A percentile compares a stretch with the other conserved stretches of the same genome.
Evolutionary conservation across 1,140 invertebrate species (phyloP).

Genomic region (Galleria mellonella): DNA sequence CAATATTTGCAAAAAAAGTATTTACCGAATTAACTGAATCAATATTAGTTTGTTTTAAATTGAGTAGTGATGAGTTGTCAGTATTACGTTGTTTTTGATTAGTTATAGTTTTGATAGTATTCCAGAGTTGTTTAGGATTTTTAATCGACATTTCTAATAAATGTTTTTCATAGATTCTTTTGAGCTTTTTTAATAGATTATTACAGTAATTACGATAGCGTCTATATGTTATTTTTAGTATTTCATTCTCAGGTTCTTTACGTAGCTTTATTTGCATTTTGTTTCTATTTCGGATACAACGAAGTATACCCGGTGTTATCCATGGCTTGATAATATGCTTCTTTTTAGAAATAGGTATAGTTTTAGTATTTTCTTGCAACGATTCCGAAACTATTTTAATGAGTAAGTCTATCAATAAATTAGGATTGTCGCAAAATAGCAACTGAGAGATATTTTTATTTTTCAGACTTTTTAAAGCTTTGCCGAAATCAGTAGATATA

Average conservation of each 20-base stretch:
- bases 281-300: constrained; percentile 14
- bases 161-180: constrained; percentile 8
- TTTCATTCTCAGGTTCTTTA: constrained; percentile 9
- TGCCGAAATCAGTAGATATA: constrained; percentile 1
- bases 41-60: neutral
- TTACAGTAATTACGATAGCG: constrained; percentile 1
- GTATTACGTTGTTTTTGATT: constrained; percentile 7
- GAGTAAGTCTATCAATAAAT: constrained; percentile 1
- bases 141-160: constrained; percentile 1
- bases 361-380: neutral
- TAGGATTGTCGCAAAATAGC: constrained; percentile 3
- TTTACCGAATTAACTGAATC: neutral
- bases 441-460: constrained; percentile 1
- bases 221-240: constrained; percentile 13
- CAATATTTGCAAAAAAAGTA: neutral
- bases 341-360: constrained; percentile 4
- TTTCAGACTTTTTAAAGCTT: constrained; percentile 2
- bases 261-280: constrained; percentile 9
- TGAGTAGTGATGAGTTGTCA: neutral
- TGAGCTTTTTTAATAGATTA: constrained; percentile 12
- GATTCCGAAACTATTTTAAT: neutral
- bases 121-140: constrained; percentile 8
- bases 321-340: constrained; percentile 9
- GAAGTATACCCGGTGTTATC: constrained; percentile 14
- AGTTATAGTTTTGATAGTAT: constrained; percentile 8